Conservation (phyloP, 1,140 invertebrate genomes). For the Rhopalosiphum maidis region DNA sequence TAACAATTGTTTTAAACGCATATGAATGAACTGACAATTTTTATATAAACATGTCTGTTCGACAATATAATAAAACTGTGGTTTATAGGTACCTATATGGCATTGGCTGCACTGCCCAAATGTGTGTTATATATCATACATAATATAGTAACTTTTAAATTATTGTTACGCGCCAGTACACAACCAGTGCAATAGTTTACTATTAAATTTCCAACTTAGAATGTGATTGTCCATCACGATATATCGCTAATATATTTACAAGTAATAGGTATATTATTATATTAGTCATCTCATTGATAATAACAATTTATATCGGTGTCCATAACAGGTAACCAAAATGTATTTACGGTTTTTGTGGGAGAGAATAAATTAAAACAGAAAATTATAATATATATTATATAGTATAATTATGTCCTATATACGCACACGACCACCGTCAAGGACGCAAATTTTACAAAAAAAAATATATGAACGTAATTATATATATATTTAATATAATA, state of each 20-base stretch:
- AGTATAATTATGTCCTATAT: neutral
- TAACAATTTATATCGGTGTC: neutral
- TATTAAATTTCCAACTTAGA: neutral
- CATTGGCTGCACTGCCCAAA: neutral
- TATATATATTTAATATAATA: conserved; percentile 13
- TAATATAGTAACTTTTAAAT: neutral
- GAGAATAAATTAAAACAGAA: neutral
- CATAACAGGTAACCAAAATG: neutral
- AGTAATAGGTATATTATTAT: neutral
- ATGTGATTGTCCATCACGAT: neutral
- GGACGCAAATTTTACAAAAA: neutral
- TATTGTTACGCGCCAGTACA: neutral
- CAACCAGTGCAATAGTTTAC: neutral
- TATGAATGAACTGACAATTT: neutral
- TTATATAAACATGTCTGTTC: neutral
- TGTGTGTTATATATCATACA: neutral
- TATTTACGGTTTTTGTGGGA: neutral
- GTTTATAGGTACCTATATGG: neutral
- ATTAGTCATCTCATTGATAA: neutral
- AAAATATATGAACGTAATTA: neutral
- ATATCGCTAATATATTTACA: neutral
- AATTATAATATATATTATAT: neutral
- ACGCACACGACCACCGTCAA: neutral
- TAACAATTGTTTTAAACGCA: neutral
- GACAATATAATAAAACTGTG: neutral